phyloP scores from a whole-genome alignment of 1,140 invertebrate species.

The Cotesia typhae region DNA sequence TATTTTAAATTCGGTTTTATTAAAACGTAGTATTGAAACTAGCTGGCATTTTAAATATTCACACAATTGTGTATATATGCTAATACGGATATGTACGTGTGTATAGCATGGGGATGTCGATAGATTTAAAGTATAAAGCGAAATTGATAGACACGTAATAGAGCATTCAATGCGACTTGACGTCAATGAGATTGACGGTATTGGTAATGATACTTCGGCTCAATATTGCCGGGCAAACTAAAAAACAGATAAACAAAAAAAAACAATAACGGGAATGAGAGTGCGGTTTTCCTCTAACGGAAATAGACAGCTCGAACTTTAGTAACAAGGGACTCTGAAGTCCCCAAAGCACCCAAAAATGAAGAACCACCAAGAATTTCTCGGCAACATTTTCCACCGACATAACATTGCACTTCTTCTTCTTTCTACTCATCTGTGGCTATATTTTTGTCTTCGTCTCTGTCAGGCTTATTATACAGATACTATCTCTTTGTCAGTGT shows the following conservation, averaged over 20 bases:
- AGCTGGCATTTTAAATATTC: no score
- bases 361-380: slow-evolving; percentile 30
- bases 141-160: slow-evolving; percentile 23
- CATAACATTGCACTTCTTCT: slow-evolving; percentile 18
- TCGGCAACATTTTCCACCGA: slow-evolving; percentile 5
- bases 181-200: slow-evolving; percentile 27
- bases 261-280: neutral
- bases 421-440: neutral
- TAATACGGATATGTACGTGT: neutral
- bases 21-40: no score
- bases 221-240: neutral
- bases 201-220: slow-evolving; percentile 6
- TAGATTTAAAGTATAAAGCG: slow-evolving; percentile 11
- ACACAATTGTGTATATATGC: neutral
- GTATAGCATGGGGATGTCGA: neutral
- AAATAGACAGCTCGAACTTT: slow-evolving; percentile 41
- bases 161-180: slow-evolving; percentile 15
- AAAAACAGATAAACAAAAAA: neutral
- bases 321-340: slow-evolving; percentile 11
- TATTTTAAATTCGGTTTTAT: no score
- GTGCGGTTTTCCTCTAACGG: slow-evolving; percentile 20
- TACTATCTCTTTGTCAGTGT: neutral
- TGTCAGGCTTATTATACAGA: neutral
- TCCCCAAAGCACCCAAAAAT: slow-evolving; percentile 33
- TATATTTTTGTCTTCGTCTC: neutral